Evolutionary conservation across 2,113 vertebrate genomes (phyloP).

Genomic region (Chascanopsetta lugubris): DNA sequence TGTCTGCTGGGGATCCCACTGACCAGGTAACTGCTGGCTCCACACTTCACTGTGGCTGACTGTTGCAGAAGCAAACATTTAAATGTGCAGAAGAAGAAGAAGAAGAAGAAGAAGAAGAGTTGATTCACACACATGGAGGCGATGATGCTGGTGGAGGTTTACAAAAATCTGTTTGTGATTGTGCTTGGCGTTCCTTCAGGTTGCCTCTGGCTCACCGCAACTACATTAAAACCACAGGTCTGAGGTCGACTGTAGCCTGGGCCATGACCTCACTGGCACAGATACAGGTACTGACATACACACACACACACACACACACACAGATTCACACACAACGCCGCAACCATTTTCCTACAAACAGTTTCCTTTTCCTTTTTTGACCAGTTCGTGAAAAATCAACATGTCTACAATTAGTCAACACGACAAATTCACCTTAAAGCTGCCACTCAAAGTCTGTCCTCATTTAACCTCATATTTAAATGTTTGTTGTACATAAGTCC

Average conservation of each 20-base stretch:
- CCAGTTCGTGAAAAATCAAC: too few species aligned
- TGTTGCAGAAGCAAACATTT: too few species aligned
- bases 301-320: too few species aligned
- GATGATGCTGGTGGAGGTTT: too few species aligned
- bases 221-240: slow-evolving; percentile 87
- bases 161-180: background rate
- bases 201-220: slow-evolving; percentile 86
- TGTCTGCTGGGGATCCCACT: slow-evolving; percentile 89
- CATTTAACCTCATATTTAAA: background rate
- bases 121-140: background rate
- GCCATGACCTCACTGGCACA: slow-evolving; percentile 89
- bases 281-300: slow-evolving; percentile 79
- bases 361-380: too few species aligned
- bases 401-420: too few species aligned
- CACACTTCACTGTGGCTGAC: background rate
- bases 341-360: too few species aligned
- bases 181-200: slow-evolving; percentile 67
- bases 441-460: background rate
- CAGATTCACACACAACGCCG: too few species aligned
- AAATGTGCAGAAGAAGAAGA: too few species aligned
- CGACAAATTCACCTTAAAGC: too few species aligned
- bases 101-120: too few species aligned
- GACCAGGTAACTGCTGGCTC: slow-evolving; percentile 80
- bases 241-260: slow-evolving; percentile 92
- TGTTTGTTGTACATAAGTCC: background rate